phyloP scores from a whole-genome alignment of 2,888 invertebrate species.

The Plemyria rubiginata region DNA sequence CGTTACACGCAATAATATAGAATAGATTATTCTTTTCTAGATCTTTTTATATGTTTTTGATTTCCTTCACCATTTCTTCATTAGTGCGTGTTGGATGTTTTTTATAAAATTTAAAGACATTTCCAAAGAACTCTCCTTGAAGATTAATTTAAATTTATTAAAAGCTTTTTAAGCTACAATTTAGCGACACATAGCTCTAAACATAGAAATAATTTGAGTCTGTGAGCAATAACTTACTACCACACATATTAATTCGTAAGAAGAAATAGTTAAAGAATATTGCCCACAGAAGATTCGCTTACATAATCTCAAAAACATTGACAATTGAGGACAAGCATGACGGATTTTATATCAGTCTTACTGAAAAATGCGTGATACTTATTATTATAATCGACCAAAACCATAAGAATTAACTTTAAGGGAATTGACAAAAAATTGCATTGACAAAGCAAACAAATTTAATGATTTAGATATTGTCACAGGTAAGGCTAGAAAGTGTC shows the following conservation, averaged over 20 bases:
- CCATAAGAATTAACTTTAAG: conserved; percentile 10
- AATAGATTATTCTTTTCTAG: not conserved
- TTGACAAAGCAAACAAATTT: not conserved
- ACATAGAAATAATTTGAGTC: conserved; percentile 2
- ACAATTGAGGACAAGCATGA: conserved; percentile 13
- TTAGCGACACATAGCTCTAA: conserved; percentile 20
- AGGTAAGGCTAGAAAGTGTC: not conserved
- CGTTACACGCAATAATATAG: conserved; percentile 9
- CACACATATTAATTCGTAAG: not conserved
- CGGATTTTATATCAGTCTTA: conserved; percentile 29
- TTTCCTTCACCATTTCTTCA: not conserved
- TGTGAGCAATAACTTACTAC: not conserved
- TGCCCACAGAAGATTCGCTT: conserved; percentile 1
- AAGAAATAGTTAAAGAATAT: too few relatives aligned
- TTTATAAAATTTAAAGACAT: conserved; percentile 19
- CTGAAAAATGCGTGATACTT: conserved; percentile 18
- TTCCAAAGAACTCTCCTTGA: conserved; percentile 16
- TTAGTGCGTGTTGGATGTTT: conserved; percentile 12
- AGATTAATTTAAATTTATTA: conserved; percentile 16
- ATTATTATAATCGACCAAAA: conserved; percentile 8
- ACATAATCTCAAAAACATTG: not conserved
- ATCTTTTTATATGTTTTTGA: too few relatives aligned
- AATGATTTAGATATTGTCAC: conserved; percentile 8
- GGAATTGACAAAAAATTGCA: conserved; percentile 7
- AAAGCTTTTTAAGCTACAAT: conserved; percentile 38